Conservation (phyloP, 2,113 vertebrate species). For the Fukomys damarensis region DNA sequence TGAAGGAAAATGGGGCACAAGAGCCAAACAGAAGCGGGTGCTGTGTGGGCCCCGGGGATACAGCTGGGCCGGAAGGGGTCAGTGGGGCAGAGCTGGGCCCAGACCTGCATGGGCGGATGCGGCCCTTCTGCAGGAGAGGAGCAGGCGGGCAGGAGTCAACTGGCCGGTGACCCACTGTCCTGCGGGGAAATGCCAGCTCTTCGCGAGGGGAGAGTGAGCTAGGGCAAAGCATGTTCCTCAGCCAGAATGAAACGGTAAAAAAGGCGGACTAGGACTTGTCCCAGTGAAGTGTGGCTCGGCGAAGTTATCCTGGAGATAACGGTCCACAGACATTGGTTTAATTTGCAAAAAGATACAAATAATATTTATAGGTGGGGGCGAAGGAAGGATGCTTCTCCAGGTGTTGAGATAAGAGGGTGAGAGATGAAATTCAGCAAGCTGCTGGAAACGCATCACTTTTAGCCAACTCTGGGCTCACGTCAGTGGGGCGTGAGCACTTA, state of each 20-base stretch:
- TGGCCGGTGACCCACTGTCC: slow-evolving; percentile 59
- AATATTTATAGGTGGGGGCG: not conserved
- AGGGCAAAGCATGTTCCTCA: not conserved
- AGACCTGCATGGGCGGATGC: slow-evolving; percentile 29
- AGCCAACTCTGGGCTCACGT: not conserved
- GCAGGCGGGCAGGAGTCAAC: slow-evolving; percentile 36
- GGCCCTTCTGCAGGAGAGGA: not conserved
- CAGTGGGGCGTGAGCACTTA: not conserved
- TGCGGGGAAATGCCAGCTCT: slow-evolving; percentile 47
- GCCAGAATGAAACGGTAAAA: not conserved
- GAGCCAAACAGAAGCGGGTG: not conserved
- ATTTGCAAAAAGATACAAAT: not conserved
- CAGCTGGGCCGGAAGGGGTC: not conserved
- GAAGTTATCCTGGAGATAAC: not conserved
- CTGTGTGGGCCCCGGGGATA: not conserved
- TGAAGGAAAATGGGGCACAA: not conserved
- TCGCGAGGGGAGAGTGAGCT: not conserved
- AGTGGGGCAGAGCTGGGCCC: not conserved
- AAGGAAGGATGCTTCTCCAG: not conserved
- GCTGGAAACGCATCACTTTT: not conserved
- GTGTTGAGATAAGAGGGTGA: slow-evolving; percentile 10
- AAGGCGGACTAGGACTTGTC: not conserved
- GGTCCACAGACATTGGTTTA: not conserved
- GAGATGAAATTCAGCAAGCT: not conserved
- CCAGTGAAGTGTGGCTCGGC: not conserved